Conservation (phyloP, 2,797 vertebrate species). For the Pipistrellus kuhlii region DNA sequence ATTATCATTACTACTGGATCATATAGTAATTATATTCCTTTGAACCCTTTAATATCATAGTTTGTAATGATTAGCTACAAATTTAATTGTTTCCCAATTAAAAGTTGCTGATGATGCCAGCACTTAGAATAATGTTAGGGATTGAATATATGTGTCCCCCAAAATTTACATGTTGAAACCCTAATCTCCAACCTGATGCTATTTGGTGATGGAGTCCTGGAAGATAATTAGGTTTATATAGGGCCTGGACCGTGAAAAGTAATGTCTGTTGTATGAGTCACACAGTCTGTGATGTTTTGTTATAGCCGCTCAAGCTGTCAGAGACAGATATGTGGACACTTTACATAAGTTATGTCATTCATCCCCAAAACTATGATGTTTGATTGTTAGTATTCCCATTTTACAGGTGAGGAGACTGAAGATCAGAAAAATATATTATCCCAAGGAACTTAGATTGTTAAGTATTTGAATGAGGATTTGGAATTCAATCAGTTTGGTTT, state of each 20-base stretch:
- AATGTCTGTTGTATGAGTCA: neutral
- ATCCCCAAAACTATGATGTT: neutral
- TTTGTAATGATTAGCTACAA: neutral
- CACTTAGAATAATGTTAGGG: neutral
- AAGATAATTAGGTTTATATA: neutral
- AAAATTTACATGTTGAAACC: neutral
- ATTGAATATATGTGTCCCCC: neutral
- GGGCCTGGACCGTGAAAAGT: neutral
- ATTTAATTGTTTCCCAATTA: conserved; percentile 45
- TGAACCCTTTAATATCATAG: neutral
- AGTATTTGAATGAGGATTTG: neutral
- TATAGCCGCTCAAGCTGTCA: neutral
- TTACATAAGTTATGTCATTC: neutral
- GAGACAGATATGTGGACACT: neutral
- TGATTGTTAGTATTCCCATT: neutral
- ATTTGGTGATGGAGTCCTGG: neutral
- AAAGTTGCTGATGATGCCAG: neutral
- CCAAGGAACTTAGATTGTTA: neutral
- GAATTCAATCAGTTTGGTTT: neutral
- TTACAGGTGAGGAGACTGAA: neutral
- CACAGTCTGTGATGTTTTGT: neutral
- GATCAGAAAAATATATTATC: conserved; percentile 8
- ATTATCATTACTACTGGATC: neutral
- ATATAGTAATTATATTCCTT: neutral
- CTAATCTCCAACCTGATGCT: neutral